Evolutionary conservation across 2,888 invertebrate genomes (phyloP), one percentile per base, ranked within the genome.

Genomic region (Rhogogaster chlorosoma): DNA sequence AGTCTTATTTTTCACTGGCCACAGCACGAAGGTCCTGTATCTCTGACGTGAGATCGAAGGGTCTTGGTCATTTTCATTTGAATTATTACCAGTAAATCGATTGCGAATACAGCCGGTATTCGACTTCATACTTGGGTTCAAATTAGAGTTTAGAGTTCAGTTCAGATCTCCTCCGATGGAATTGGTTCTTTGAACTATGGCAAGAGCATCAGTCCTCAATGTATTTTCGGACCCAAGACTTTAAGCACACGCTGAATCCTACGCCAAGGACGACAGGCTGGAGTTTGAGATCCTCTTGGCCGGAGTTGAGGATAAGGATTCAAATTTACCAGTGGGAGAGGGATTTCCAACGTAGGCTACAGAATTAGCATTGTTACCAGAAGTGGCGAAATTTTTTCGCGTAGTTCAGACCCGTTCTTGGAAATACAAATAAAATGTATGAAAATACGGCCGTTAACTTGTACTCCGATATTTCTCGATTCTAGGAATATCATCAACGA

Each of bases 1-100:
- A 61, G 64, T 49, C 80, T 12, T 29, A n/a, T 49, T 78, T 70
- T 53, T 22, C 67, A 38, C 53, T 80, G 22, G 22, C 29, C 38
- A 80, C 12, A 49, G 64, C 70, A 22, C 80, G 78, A 36, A 32
- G 49, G 15, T 45, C 71, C 18, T 70, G 57, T 12, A 82, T 49
- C n/a, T 70, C 42, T 10, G 12, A 45, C 12, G 12, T 45, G 78
- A 70, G 26, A 18, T 82, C 29, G 42, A 45, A 15, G 15, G 53
- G 7, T 38, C 29, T 12, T 67, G 49, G 42, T 15, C 29, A 12
- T 84, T 64, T 75, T n/a, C 57, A 71, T 57, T 84, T 18, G 15
- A 38, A 26, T 38, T 10, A 73, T 22, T 42, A 73, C 73, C 42
- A 73, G 22, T 15, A 26, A 73, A 42, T 73, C 42, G 4, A 42